Base-by-base conservation (phyloP, 2,797 vertebrate genomes). In the Odontamblyopus rebecca region DNA sequence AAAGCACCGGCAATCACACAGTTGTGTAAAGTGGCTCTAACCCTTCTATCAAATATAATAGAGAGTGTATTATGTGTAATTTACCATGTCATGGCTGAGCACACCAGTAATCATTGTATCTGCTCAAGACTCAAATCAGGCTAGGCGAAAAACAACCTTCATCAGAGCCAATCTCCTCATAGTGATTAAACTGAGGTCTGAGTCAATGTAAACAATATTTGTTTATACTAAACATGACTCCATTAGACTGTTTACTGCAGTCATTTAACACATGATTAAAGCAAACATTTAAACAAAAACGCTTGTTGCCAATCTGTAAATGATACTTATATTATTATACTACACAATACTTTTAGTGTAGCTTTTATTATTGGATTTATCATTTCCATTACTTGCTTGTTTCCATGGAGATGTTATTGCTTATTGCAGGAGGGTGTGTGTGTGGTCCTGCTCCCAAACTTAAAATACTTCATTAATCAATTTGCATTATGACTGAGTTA, bases 31-130 rank as follows among this genome's bases (percentile, higher is more conserved):
- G 19, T 70, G 59, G 18, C 48, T 61, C 51, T 27, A 8, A 27
- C 62, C 72, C 38, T 19, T 0, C 19, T 18, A 66, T 76, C 61
- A 76, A 59, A 72, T 4, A 53, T 67, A 67, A 67, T 54, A 29
- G 65, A 38, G 6, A 76, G 51, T 50, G 5, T 50, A 61, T 76
- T 63, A 67, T 74, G 67, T 65, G 50, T 69, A 32, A 69, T 66
- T 72, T 66, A 54, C 57, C 57, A 4, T 51, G 61, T 76, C 73
- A 38, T 12, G 26, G n/a, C 64, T 68, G 69, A 73, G 41, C 35
- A 72, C 64, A 75, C 53, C 62, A 4, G 35, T 62, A 69, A 67
- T 73, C 60, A 70, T 32, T 72, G 61, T 71, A 27, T 79, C 68
- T 4, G 23, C 61, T 73, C 16, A 30, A 68, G 53, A 29, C 48